Evolutionary conservation across 2,113 vertebrate species (phyloP).

Genomic region (Progne subis): DNA sequence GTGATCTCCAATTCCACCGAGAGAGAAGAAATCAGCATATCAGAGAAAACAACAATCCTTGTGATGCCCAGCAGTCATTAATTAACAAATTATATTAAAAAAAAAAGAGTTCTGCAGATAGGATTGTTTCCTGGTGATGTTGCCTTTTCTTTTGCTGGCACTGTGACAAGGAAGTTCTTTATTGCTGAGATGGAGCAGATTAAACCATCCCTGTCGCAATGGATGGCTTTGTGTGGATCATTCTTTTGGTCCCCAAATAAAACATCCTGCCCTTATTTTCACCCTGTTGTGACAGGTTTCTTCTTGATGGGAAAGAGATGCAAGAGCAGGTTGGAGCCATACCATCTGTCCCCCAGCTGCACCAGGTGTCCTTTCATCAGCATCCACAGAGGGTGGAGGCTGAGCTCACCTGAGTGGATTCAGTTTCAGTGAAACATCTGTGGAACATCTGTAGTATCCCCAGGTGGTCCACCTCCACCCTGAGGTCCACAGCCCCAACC

Average conservation of each 20-base stretch:
- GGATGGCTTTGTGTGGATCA: background rate
- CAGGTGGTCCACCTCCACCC: background rate
- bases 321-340: fast-evolving
- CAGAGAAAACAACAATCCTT: slow-evolving; percentile 54
- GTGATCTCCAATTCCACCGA: slow-evolving; percentile 46
- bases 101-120: slow-evolving; percentile 40
- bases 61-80: slow-evolving; percentile 68
- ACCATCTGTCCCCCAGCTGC: fast-evolving
- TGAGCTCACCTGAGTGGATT: background rate
- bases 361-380: background rate
- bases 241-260: background rate
- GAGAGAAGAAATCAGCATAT: slow-evolving; percentile 65
- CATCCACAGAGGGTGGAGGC: no score
- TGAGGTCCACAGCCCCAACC: background rate
- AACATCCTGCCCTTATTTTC: background rate
- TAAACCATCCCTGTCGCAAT: background rate
- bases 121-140: slow-evolving; percentile 35
- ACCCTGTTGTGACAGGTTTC: background rate
- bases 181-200: slow-evolving; percentile 11
- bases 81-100: slow-evolving; percentile 53
- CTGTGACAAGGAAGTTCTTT: slow-evolving; percentile 35
- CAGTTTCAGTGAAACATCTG: background rate
- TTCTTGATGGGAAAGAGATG: background rate
- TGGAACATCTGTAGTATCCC: background rate
- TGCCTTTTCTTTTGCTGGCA: slow-evolving; percentile 28